Conservation (phyloP, 2,888 invertebrate species). For the Cyrtodaria siliqua region DNA sequence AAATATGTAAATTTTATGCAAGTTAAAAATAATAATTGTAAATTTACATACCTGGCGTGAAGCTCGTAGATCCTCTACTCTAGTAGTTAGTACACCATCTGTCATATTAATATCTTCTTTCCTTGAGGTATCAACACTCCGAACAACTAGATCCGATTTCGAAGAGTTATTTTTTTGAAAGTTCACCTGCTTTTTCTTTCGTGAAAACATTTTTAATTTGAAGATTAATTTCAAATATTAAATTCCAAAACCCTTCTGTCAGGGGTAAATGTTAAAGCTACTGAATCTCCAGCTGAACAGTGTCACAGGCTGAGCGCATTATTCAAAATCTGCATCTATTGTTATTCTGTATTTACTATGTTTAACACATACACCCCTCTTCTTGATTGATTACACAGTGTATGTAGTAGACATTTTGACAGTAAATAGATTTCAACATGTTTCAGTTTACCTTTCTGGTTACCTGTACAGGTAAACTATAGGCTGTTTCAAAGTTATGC, state of each 20-base stretch:
- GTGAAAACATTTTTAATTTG: conserved; percentile 55
- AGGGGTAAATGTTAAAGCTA: too few relatives aligned
- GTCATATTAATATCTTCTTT: too few relatives aligned
- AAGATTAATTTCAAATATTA: background rate
- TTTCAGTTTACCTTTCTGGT: conserved; percentile 49
- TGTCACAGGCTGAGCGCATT: too few relatives aligned
- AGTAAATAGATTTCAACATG: conserved; percentile 36
- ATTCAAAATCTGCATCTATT: too few relatives aligned
- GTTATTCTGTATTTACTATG: background rate
- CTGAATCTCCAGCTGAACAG: too few relatives aligned
- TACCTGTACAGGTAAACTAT: conserved; percentile 46
- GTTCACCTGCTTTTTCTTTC: conserved; percentile 58
- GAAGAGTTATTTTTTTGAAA: too few relatives aligned
- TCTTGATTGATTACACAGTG: conserved; percentile 2
- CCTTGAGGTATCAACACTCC: too few relatives aligned
- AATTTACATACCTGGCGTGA: conserved; percentile 16
- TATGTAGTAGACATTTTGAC: conserved; percentile 44
- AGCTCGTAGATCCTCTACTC: conserved; percentile 2
- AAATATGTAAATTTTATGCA: background rate
- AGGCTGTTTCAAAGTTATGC: conserved; percentile 53
- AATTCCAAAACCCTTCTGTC: too few relatives aligned
- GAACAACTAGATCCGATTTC: too few relatives aligned
- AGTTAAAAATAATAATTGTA: background rate
- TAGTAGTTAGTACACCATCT: too few relatives aligned
- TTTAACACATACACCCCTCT: background rate